These are phyloP conservation scores for Cotesia congregata DNA, from an alignment of 2,888 invertebrate species.

Conservation along the genomic window DNA sequence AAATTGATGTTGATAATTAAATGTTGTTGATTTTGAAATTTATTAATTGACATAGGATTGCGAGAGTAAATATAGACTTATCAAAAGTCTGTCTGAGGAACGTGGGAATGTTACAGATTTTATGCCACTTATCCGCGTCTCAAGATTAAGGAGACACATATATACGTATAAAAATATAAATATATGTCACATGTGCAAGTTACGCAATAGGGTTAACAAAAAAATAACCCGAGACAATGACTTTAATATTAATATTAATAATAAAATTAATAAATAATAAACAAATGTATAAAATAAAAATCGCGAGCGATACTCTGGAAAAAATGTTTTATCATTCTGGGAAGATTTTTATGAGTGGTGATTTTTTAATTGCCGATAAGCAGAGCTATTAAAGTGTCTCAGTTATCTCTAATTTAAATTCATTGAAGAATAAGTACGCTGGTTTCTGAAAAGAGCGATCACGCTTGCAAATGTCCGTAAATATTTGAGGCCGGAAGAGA, in stretches of 20 bases:
- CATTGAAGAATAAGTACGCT: not conserved
- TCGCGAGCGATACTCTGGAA: too few relatives aligned
- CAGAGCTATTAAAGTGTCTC: too few relatives aligned
- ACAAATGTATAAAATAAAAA: too few relatives aligned
- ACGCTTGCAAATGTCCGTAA: slow-evolving; percentile 43
- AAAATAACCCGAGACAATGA: too few relatives aligned
- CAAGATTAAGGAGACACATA: slow-evolving; percentile 57
- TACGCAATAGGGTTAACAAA: not conserved
- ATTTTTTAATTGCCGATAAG: too few relatives aligned
- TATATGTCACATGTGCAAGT: not conserved
- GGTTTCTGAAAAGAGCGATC: not conserved
- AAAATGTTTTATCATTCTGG: too few relatives aligned
- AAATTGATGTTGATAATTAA: too few relatives aligned
- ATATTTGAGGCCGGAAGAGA: slow-evolving; percentile 54
- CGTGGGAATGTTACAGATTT: slow-evolving; percentile 66
- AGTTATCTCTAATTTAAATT: too few relatives aligned
- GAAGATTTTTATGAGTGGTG: too few relatives aligned
- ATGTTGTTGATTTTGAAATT: not conserved
- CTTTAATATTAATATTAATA: too few relatives aligned
- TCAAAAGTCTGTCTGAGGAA: slow-evolving; percentile 55
- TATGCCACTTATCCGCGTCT: slow-evolving; percentile 62
- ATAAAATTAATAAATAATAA: too few relatives aligned
- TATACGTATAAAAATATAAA: slow-evolving; percentile 21
- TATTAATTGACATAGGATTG: slow-evolving; percentile 19
- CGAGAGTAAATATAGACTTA: slow-evolving; percentile 60